phyloP scores from a whole-genome alignment of 2,888 invertebrate species.

The Oeneis ivallda region DNA sequence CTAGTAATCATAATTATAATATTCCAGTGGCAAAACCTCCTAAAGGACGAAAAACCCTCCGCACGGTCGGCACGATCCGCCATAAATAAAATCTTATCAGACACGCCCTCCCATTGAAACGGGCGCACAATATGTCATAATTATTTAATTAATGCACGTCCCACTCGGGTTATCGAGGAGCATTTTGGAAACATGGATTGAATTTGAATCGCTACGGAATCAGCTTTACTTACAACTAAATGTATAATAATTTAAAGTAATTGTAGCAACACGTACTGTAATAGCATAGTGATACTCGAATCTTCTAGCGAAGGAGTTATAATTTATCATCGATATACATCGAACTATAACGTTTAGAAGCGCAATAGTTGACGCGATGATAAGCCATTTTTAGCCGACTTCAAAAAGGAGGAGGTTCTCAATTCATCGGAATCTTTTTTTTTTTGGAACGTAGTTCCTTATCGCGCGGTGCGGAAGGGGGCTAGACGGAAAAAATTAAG shows the following conservation, averaged over 20 bases:
- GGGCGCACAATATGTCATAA: conserved; percentile 79
- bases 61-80: conserved; percentile 35
- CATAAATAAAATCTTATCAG: conserved; percentile 65
- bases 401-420: too few species aligned
- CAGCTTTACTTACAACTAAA: conserved; percentile 1
- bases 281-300: too few species aligned
- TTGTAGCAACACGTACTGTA: background rate
- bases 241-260: background rate
- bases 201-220: conserved; percentile 40
- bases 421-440: too few species aligned
- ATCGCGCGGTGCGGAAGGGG: too few species aligned
- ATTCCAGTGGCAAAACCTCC: background rate
- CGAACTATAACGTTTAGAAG: too few species aligned
- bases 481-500: too few species aligned
- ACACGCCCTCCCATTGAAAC: conserved; percentile 68
- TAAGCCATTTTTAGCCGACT: too few species aligned
- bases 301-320: too few species aligned
- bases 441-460: too few species aligned
- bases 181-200: conserved; percentile 59
- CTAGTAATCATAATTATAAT: too few species aligned
- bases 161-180: conserved; percentile 63
- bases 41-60: conserved; percentile 28
- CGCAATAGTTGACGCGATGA: too few species aligned
- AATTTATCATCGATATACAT: too few species aligned
- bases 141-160: conserved; percentile 79